phyloP scores from a whole-genome alignment of 1,140 invertebrate species.

The Triops cancriformis region DNA sequence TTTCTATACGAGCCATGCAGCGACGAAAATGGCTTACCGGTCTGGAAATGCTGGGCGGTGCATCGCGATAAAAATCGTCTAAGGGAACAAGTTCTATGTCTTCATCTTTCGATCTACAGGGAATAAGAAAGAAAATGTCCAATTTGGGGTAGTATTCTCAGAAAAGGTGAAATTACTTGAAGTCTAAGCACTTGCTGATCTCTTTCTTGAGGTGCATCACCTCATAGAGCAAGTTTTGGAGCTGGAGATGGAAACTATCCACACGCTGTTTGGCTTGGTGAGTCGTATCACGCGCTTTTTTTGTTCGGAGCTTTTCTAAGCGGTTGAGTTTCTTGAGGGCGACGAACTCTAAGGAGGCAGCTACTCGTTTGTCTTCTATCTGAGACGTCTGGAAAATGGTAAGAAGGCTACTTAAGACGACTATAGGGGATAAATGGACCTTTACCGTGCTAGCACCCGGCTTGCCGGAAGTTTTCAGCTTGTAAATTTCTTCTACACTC shows the following conservation, averaged over 20 bases:
- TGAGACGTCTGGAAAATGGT: conserved; percentile 41
- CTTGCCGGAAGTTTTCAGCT: conserved; percentile 20
- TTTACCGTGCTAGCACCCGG: neutral
- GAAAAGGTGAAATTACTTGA: conserved; percentile 52
- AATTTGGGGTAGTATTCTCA: conserved; percentile 15
- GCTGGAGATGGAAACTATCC: conserved; percentile 77
- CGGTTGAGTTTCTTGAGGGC: conserved; percentile 82
- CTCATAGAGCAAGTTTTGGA: conserved; percentile 94
- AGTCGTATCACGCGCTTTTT: conserved; percentile 64
- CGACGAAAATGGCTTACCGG: too few species aligned
- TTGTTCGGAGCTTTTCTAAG: conserved; percentile 75
- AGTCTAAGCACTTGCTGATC: conserved; percentile 85
- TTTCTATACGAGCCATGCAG: too few species aligned
- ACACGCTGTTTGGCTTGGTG: conserved; percentile 71
- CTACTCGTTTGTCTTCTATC: conserved; percentile 54
- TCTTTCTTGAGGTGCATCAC: conserved; percentile 86
- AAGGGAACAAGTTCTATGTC: conserved; percentile 76
- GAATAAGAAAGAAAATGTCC: conserved; percentile 16
- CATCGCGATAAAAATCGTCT: conserved; percentile 75
- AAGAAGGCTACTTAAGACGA: neutral
- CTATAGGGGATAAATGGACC: neutral
- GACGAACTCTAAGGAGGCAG: conserved; percentile 64
- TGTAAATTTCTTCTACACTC: conserved; percentile 18
- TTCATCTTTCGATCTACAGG: conserved; percentile 79
- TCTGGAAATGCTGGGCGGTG: conserved; percentile 59